Percentiles rank a stretch among this genome's conserved stretches.
phyloP scores from a whole-genome alignment of 2,797 vertebrate species.

The Enteromius afrohamiltoni region DNA sequence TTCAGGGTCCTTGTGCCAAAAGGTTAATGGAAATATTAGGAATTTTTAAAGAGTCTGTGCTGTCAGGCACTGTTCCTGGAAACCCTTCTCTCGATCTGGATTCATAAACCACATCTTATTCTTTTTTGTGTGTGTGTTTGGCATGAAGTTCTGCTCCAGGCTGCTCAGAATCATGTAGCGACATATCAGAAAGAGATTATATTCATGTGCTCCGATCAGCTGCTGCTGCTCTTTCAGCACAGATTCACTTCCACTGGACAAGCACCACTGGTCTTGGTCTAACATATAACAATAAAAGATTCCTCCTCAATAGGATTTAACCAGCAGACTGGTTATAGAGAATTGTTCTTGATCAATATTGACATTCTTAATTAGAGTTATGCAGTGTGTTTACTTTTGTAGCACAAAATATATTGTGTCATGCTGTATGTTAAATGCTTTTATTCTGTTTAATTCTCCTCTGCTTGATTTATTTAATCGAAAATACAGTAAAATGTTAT shows the following conservation, averaged over 20 bases:
- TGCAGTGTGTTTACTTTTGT: background rate
- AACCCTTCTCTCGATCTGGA: slow-evolving; percentile 12
- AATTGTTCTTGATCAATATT: background rate
- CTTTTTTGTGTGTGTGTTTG: background rate
- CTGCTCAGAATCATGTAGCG: slow-evolving; percentile 6
- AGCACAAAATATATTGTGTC: background rate
- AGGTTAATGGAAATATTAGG: slow-evolving; percentile 36
- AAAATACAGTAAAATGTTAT: background rate
- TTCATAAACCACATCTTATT: background rate
- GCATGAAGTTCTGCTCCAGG: slow-evolving; percentile 16
- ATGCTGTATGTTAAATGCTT: background rate
- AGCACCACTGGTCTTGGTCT: background rate
- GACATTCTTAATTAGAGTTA: background rate
- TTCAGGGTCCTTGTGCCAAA: slow-evolving; percentile 30
- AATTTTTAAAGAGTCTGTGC: slow-evolving; percentile 25
- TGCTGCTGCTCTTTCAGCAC: background rate
- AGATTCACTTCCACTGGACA: background rate
- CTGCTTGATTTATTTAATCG: background rate
- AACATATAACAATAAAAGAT: background rate
- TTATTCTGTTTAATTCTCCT: background rate
- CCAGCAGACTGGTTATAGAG: background rate
- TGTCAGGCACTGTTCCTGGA: slow-evolving; percentile 14
- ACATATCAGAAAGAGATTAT: slow-evolving; percentile 2
- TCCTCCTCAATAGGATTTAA: background rate
- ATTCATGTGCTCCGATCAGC: background rate